Conservation (phyloP, 2,113 vertebrate genomes). For the Nematolebias whitei region DNA sequence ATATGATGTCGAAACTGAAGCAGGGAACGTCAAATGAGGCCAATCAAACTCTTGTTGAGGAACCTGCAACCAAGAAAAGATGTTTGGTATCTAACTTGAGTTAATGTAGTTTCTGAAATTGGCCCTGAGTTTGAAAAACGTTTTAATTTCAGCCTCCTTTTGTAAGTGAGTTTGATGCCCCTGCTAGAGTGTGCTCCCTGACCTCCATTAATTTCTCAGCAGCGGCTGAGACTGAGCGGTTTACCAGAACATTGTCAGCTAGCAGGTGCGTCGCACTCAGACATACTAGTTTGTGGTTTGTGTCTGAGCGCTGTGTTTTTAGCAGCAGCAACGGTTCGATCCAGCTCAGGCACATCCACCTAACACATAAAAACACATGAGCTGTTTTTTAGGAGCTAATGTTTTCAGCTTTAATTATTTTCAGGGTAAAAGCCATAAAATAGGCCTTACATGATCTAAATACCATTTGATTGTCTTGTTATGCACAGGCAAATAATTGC, state of each 20-base stretch:
- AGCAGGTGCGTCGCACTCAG: slow-evolving; percentile 50
- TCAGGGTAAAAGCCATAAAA: not conserved
- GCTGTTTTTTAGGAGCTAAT: not conserved
- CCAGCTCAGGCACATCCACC: slow-evolving; percentile 11
- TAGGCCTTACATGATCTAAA: too few species aligned
- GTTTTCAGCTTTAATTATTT: not conserved
- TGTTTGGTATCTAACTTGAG: too few species aligned
- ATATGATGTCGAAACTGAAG: too few species aligned
- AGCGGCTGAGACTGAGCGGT: slow-evolving; percentile 75
- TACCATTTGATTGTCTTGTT: not conserved
- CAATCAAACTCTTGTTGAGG: too few species aligned
- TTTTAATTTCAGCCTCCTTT: too few species aligned
- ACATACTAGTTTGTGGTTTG: slow-evolving; percentile 58
- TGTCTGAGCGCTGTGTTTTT: slow-evolving; percentile 26
- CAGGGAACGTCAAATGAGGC: too few species aligned
- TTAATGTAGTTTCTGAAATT: too few species aligned
- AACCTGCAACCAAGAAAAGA: too few species aligned
- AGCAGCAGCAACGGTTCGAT: slow-evolving; percentile 5
- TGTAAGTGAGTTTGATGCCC: too few species aligned
- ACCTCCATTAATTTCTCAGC: slow-evolving; percentile 92
- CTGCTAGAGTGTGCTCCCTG: slow-evolving; percentile 75
- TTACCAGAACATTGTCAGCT: slow-evolving; percentile 74
- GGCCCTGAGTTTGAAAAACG: too few species aligned
- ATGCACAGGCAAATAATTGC: not conserved
- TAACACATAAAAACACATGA: not conserved